Conservation (phyloP, 2,888 invertebrate species). For the Eupeodes latifasciatus region DNA sequence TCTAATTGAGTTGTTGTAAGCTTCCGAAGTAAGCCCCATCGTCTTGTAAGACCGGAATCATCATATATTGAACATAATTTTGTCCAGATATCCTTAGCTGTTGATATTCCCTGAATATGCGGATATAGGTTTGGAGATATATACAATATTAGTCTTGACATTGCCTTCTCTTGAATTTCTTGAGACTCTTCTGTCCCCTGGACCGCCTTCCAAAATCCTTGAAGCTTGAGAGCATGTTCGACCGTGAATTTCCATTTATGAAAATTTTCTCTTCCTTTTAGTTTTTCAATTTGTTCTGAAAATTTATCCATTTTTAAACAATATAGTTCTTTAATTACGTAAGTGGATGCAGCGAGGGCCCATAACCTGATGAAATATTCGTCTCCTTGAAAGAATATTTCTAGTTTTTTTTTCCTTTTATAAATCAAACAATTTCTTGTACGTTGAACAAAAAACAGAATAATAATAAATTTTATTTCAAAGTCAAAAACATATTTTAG, state of each 20-base stretch:
- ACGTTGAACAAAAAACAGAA: no score
- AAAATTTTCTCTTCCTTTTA: slow-evolving; percentile 56
- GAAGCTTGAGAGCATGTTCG: slow-evolving; percentile 51
- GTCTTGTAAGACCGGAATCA: slow-evolving; percentile 42
- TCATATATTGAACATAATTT: slow-evolving; percentile 48
- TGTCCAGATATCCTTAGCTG: slow-evolving; percentile 50
- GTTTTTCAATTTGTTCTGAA: slow-evolving; percentile 10
- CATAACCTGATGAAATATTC: no score
- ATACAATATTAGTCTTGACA: slow-evolving; percentile 34
- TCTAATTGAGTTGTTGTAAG: slow-evolving; percentile 17
- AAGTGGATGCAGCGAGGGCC: no score
- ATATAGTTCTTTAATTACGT: no score
- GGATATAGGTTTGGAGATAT: slow-evolving; percentile 41
- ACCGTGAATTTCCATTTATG: no score
- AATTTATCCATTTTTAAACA: background rate
- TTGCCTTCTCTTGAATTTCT: background rate
- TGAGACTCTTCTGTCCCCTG: slow-evolving; percentile 18
- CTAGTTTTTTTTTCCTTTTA: no score
- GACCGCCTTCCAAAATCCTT: slow-evolving; percentile 43
- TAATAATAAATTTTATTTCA: no score
- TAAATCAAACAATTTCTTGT: no score
- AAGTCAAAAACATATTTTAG: no score
- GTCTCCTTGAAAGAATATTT: no score
- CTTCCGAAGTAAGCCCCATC: background rate
- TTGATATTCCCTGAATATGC: slow-evolving; percentile 35